Conservation (phyloP, 2,888 invertebrate species). For the Tachina fera region DNA sequence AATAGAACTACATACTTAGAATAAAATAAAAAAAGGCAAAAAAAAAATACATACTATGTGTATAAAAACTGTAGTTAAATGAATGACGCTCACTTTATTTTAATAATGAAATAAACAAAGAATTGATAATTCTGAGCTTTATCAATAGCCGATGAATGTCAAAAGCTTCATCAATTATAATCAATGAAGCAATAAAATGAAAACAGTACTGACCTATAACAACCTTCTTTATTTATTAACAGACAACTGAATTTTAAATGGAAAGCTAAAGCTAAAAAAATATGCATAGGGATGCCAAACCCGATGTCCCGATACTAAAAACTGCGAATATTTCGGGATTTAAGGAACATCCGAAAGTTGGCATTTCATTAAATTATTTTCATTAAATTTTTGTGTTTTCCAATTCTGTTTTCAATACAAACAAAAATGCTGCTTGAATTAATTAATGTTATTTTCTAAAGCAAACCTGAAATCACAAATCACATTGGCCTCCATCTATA, state of each 20-base stretch:
- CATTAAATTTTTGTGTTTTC: no score
- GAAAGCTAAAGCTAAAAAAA: neutral
- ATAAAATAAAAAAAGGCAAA: neutral
- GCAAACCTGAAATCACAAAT: no score
- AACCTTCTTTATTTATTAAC: neutral
- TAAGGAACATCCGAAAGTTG: no score
- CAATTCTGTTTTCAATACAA: no score
- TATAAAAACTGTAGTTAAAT: neutral
- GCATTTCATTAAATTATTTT: no score
- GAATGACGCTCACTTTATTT: neutral
- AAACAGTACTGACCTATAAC: conserved; percentile 12
- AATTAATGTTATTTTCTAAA: no score
- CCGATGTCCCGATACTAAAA: no score
- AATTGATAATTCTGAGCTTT: conserved; percentile 6
- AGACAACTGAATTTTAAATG: neutral
- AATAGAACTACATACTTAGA: neutral
- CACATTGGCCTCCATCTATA: no score
- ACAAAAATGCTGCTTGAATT: no score
- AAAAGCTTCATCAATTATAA: conserved; percentile 23
- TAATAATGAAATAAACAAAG: conserved; percentile 12
- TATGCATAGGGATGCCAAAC: no score
- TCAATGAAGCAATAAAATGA: neutral
- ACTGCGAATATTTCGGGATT: no score
- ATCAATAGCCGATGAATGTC: conserved; percentile 17
- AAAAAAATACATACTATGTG: neutral